A percentile compares a stretch with the other conserved stretches of the same genome.
Conservation (phyloP, 2,797 vertebrate genomes). For the Staurois parvus region DNA sequence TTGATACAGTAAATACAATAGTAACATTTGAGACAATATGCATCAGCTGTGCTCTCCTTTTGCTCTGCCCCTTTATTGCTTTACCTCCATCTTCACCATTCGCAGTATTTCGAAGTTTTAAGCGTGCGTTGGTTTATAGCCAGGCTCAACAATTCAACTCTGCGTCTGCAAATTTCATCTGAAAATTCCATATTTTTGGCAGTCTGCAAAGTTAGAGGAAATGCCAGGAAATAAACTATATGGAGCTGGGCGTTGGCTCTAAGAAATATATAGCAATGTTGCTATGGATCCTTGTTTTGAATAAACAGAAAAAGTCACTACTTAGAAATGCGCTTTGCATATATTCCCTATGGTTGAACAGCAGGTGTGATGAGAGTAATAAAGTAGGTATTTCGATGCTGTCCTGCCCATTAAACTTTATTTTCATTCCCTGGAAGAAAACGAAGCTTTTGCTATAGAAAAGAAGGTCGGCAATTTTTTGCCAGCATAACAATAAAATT, state of each 20-base stretch:
- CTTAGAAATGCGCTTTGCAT: conserved; percentile 17
- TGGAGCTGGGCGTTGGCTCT: conserved; percentile 43
- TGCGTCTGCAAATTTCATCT: conserved; percentile 45
- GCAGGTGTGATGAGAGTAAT: neutral
- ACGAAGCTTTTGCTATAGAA: too few species aligned
- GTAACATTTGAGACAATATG: neutral
- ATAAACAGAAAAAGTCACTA: conserved; percentile 41
- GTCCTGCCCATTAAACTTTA: neutral
- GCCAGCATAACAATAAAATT: neutral
- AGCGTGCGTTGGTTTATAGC: neutral
- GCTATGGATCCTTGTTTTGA: conserved; percentile 33
- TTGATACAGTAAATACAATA: neutral
- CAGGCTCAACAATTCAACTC: neutral
- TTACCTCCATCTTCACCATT: too few species aligned
- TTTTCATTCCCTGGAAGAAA: too few species aligned
- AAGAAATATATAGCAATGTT: conserved; percentile 47
- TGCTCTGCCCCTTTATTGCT: neutral
- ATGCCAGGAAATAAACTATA: conserved; percentile 44
- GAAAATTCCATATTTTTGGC: conserved; percentile 46
- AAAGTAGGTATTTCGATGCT: neutral
- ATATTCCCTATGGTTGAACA: neutral
- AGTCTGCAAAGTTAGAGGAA: conserved; percentile 22
- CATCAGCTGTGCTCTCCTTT: too few species aligned
- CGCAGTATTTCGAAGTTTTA: neutral
- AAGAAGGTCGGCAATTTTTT: neutral